These are phyloP conservation scores for Galaxea fascicularis DNA, from an alignment of 92 coral and sea anemone genomes.

Conservation along the genomic window DNA sequence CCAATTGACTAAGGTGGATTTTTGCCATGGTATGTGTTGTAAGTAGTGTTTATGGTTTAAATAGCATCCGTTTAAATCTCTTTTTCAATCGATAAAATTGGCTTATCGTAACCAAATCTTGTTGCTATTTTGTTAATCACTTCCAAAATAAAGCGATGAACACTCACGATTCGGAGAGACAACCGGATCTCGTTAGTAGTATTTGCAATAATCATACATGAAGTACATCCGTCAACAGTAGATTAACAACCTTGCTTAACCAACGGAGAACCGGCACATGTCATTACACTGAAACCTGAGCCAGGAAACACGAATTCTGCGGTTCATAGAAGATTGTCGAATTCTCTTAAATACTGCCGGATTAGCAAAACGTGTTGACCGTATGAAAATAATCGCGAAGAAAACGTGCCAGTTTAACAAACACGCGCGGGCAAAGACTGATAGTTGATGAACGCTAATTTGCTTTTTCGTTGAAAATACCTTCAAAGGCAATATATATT, in stretches of 20 bases:
- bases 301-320: neutral
- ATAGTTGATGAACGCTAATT: too few relatives aligned
- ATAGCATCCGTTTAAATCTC: neutral
- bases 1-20: neutral
- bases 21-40: neutral
- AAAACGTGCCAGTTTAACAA: too few relatives aligned
- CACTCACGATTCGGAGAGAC: neutral
- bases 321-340: neutral
- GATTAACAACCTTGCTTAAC: neutral
- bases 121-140: neutral
- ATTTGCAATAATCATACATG: neutral
- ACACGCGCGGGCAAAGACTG: too few relatives aligned
- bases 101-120: neutral
- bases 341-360: neutral
- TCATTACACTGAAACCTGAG: neutral
- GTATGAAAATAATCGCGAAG: too few relatives aligned
- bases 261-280: neutral
- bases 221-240: neutral
- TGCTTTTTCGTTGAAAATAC: too few relatives aligned
- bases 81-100: neutral
- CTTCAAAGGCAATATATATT: too few relatives aligned
- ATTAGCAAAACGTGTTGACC: neutral
- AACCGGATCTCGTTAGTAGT: neutral
- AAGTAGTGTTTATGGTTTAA: neutral
- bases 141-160: neutral